Evolutionary conservation across 2,888 invertebrate species (phyloP), one percentile per base, ranked within the genome.

Genomic region (Platycheirus rosarum): DNA sequence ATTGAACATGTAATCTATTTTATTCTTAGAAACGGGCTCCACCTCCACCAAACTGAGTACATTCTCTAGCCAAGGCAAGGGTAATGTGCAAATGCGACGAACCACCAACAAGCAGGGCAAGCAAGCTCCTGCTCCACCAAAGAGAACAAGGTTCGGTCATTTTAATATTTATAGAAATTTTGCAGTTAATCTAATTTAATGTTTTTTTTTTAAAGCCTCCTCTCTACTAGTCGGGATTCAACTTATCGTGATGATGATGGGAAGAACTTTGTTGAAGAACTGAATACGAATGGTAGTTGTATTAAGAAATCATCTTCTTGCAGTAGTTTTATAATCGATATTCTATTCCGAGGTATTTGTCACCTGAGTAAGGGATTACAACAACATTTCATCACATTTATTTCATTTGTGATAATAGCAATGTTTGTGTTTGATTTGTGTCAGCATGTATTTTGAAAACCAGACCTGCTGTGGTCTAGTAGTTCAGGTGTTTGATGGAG

Each of bases 101-200:
- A 95, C 96, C 62, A 96, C 96, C 77, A 96, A 96, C 90, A 94
- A 96, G 85, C 95, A 96, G 88, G 97, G 97, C 85, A 97, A 97
- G 90, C 96, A 96, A 88, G 97, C 98, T 26, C 98, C 98, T 48
- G 96, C 97, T 16, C 98, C 98, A 78, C 98, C 98, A 32, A 97
- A 98, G 91, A 93, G 98, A 86, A 98, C 98, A 85, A 97, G 97
- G 96, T 97, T 91, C 42, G 73, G 57, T 29, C 2, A 48, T 40
- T 42, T 16, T 37, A 32, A 16, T 26, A 7, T 5, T 2, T 7
- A n/a, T 11, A 18, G 6, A 32, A 23, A 13, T 1, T 26, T 35
- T 16, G 26, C 0, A 37, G 29, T 53, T 51, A 11, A 5, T 37
- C 9, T 48, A 49, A 40, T 60, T 29, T 65, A 6, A n/a, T 35